These are phyloP conservation scores for Parus major DNA, from an alignment of 2,113 vertebrate genomes.

Conservation along the genomic window DNA sequence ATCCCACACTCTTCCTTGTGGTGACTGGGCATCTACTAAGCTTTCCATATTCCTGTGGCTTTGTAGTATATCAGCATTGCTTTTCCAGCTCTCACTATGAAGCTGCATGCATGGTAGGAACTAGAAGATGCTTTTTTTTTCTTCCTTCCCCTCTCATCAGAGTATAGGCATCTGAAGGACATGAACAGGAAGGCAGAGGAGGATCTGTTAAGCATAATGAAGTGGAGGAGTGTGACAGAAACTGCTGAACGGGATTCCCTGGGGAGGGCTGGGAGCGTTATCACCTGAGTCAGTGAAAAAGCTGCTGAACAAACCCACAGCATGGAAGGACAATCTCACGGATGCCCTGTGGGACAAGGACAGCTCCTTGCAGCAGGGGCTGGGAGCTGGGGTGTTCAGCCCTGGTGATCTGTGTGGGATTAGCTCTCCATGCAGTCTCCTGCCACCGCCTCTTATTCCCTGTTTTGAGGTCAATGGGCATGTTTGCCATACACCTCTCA, in stretches of 20 bases:
- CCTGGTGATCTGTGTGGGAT: not conserved
- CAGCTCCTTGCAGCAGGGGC: accelerated
- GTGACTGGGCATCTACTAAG: not conserved
- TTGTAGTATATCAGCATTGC: not conserved
- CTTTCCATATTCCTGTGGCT: not conserved
- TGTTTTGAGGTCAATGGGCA: not conserved
- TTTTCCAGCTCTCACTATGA: not conserved
- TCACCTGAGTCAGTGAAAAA: slow-evolving; percentile 11
- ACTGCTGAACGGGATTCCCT: not conserved
- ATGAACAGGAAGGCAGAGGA: not conserved
- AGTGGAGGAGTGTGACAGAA: slow-evolving; percentile 17
- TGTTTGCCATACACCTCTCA: not conserved
- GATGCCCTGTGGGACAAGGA: not conserved
- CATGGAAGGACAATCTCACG: not conserved
- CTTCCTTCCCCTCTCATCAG: not conserved
- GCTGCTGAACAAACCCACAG: not conserved
- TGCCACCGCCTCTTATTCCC: accelerated
- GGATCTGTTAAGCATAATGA: slow-evolving; percentile 23
- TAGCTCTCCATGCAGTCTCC: accelerated
- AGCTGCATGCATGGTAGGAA: not conserved
- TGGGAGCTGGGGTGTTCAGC: not conserved
- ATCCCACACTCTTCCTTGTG: not conserved
- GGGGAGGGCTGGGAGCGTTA: not conserved
- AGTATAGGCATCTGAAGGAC: not conserved
- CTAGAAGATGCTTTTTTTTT: not conserved